Evolutionary conservation across 2,113 vertebrate species (phyloP).

Genomic region (Hippocampus abdominalis): DNA sequence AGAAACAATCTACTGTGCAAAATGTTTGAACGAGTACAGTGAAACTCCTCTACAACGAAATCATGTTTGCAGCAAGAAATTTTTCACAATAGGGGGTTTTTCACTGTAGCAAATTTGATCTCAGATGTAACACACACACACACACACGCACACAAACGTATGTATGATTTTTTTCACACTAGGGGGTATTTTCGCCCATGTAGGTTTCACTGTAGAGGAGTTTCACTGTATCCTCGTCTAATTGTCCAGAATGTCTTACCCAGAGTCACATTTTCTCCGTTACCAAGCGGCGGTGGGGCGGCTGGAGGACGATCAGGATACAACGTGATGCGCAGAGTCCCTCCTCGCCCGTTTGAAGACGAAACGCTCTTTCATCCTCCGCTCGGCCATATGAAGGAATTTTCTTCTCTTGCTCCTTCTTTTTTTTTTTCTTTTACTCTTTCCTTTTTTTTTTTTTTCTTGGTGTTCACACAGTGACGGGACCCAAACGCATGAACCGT

Average conservation of each 20-base stretch:
- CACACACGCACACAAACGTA: no score
- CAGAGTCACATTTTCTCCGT: conserved; percentile 18
- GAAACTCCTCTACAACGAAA: no score
- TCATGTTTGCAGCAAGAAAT: no score
- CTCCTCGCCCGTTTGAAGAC: conserved; percentile 67
- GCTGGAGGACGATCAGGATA: conserved; percentile 55
- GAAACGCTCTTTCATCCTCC: conserved; percentile 70
- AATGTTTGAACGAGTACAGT: conserved; percentile 36
- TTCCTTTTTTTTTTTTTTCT: neutral
- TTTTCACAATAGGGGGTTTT: no score
- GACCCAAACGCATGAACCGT: conserved; percentile 71
- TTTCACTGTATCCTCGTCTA: conserved; percentile 70
- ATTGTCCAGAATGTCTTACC: conserved; percentile 64
- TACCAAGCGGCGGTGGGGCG: conserved; percentile 48
- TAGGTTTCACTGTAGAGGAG: no score
- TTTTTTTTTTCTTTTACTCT: neutral
- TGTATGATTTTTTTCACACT: no score
- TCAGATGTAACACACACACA: no score
- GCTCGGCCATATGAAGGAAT: conserved; percentile 65
- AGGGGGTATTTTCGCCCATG: no score
- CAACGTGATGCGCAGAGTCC: conserved; percentile 64
- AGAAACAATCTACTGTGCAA: conserved; percentile 32
- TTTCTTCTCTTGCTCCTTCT: conserved; percentile 30
- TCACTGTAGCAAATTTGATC: no score
- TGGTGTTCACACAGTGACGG: conserved; percentile 52